phyloP scores from a whole-genome alignment of 1,140 invertebrate genomes.

The Hirudo medicinalis region DNA sequence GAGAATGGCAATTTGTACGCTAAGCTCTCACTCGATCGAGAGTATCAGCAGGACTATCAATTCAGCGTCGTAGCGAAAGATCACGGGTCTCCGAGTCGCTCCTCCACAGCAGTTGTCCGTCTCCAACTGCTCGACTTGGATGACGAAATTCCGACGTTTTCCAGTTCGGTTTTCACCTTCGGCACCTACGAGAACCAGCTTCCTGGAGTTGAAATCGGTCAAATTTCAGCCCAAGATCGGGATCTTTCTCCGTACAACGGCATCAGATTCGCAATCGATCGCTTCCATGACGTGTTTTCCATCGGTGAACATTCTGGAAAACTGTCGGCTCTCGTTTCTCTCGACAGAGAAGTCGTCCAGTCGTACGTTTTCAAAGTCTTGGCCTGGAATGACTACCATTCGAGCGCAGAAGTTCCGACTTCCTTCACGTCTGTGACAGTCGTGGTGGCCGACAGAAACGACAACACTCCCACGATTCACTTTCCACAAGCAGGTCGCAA shows the following conservation, averaged over 20 bases:
- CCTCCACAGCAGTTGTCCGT: not conserved
- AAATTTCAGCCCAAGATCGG: conserved; percentile 16
- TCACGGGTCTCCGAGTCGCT: conserved; percentile 16
- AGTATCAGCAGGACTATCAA: not conserved
- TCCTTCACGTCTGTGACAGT: conserved; percentile 14
- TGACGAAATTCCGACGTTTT: conserved; percentile 20
- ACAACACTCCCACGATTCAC: conserved; percentile 21
- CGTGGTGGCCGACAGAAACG: conserved; percentile 21
- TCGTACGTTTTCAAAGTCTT: conserved; percentile 10
- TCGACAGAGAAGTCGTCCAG: conserved; percentile 25
- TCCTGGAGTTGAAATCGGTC: conserved; percentile 13
- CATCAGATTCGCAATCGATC: conserved; percentile 15
- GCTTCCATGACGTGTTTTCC: conserved; percentile 7
- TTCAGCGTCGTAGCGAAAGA: conserved; percentile 15
- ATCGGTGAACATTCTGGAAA: conserved; percentile 11
- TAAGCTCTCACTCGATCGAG: conserved; percentile 17
- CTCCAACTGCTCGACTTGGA: conserved; percentile 15
- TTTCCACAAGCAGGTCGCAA: conserved; percentile 18
- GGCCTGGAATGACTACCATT: not conserved
- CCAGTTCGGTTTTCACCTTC: conserved; percentile 17
- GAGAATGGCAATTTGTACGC: conserved; percentile 11
- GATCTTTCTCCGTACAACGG: conserved; percentile 17
- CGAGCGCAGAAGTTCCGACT: not conserved
- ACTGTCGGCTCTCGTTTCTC: conserved; percentile 17
- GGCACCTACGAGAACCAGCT: conserved; percentile 22